Evolutionary conservation across 1,140 invertebrate species (phyloP), one percentile per base, ranked within the genome.

Genomic region (Riptortus pedestris): DNA sequence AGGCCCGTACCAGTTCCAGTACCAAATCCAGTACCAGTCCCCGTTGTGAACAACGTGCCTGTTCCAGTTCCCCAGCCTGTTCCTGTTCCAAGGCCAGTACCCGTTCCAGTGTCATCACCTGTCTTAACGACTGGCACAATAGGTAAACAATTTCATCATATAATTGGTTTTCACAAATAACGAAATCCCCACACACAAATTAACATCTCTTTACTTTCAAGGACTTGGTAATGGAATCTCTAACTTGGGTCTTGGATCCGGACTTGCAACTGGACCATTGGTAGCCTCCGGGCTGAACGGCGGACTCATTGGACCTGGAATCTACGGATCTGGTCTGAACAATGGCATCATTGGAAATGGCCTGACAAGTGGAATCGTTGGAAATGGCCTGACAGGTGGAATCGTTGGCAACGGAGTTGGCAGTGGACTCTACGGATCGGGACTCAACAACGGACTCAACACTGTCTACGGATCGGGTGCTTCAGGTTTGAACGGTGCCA

Each of bases 41-140:
- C 65, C 9, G 63, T 68, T 9, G 63, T 66, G 45, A 66, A 62
- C 28, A 51, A 61, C 43, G 28, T 61, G 24, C 27, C 62, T 18
- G 58, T 64, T 28, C 26, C 18, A 18, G 26, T 59, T 5, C 28
- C 28, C 1, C 27, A 18, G 57, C 24, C 18, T 3, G 28, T 31
- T 2, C 26, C 57, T 18, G 24, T 18, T 28, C 26, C n/a, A 28
- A 16, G n/a, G n/a, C n/a, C n/a, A n/a, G n/a, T n/a, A n/a, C n/a
- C n/a, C n/a, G n/a, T n/a, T n/a, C 22, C 14, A 20, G 5, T 5
- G 14, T 20, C 18, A 51, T 51, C 14, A 20, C 22, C 38, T 51
- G 14, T 51, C 14, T 14, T 51, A 14, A n/a, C 22, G 7, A 18
- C 22, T 14, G 47, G 5, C 14, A 5, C 5, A 9, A 5, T 5